phyloP scores from a whole-genome alignment of 2,888 invertebrate genomes.

The Campopleginae sp. region DNA sequence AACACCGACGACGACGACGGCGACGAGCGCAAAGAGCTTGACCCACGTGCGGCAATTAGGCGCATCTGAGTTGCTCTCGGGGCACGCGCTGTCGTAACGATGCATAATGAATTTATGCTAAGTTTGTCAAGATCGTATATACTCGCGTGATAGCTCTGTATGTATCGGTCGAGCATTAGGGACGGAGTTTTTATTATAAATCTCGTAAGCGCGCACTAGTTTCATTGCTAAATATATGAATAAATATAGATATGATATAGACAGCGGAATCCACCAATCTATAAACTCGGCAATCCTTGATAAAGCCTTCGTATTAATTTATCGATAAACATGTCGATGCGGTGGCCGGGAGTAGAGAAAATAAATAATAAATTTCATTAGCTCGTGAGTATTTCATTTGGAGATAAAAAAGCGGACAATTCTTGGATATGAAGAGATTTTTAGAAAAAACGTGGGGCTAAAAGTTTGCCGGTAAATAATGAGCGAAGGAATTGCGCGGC shows the following conservation, averaged over 20 bases:
- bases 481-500: not conserved
- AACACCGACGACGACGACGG: conserved; percentile 4
- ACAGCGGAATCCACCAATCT: not conserved
- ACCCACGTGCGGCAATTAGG: conserved; percentile 72
- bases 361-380: not conserved
- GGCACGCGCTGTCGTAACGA: conserved; percentile 64
- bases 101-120: conserved; percentile 81
- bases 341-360: not conserved
- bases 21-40: conserved; percentile 20
- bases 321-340: not conserved
- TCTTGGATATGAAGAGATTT: not conserved
- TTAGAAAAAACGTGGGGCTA: not conserved
- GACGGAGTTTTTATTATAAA: conserved; percentile 54
- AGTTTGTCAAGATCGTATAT: conserved; percentile 69
- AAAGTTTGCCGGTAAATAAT: no score
- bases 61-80: conserved; percentile 68
- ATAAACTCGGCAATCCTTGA: conserved; percentile 45
- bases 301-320: conserved; percentile 47
- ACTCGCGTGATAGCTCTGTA: not conserved
- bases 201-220: conserved; percentile 64
- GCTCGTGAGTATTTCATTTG: not conserved
- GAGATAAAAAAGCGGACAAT: not conserved
- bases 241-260: not conserved
- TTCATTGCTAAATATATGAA: conserved; percentile 52
- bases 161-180: conserved; percentile 62